Conservation (phyloP, 1,140 invertebrate species). For the Aleiodes sp. region DNA sequence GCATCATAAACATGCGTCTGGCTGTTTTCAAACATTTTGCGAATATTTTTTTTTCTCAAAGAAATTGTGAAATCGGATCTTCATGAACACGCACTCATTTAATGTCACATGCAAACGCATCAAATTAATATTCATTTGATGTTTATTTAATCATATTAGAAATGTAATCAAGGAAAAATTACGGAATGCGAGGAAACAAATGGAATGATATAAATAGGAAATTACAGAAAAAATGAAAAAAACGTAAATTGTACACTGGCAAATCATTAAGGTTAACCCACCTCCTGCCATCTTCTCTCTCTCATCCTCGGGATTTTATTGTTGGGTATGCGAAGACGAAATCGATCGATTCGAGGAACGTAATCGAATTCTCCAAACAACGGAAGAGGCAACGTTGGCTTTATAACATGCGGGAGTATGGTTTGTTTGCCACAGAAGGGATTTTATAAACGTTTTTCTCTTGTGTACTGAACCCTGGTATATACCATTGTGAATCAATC, state of each 20-base stretch:
- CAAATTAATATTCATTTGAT: not conserved
- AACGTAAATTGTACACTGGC: not conserved
- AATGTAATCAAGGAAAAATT: not conserved
- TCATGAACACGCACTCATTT: not conserved
- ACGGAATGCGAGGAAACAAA: conserved; percentile 8
- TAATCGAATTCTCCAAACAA: conserved; percentile 35
- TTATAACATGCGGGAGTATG: conserved; percentile 10
- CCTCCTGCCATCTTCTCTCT: conserved; percentile 14
- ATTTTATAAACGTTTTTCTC: conserved; percentile 23
- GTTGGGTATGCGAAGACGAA: conserved; percentile 9
- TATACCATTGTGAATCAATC: not conserved
- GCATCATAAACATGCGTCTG: conserved; percentile 19
- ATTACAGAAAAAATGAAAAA: conserved; percentile 6
- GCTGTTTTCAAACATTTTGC: not conserved
- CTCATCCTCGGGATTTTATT: conserved; percentile 29
- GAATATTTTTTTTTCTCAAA: not conserved
- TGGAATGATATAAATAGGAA: not conserved
- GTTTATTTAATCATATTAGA: not conserved
- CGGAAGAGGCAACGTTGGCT: not conserved
- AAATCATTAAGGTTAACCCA: not conserved
- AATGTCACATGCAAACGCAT: not conserved
- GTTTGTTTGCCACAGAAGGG: conserved; percentile 11
- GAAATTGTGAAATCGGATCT: not conserved
- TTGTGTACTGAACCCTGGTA: not conserved
- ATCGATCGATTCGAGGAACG: conserved; percentile 32